These are phyloP conservation scores for Alectura lathami DNA, from an alignment of 2,113 vertebrate genomes.

Conservation along the genomic window DNA sequence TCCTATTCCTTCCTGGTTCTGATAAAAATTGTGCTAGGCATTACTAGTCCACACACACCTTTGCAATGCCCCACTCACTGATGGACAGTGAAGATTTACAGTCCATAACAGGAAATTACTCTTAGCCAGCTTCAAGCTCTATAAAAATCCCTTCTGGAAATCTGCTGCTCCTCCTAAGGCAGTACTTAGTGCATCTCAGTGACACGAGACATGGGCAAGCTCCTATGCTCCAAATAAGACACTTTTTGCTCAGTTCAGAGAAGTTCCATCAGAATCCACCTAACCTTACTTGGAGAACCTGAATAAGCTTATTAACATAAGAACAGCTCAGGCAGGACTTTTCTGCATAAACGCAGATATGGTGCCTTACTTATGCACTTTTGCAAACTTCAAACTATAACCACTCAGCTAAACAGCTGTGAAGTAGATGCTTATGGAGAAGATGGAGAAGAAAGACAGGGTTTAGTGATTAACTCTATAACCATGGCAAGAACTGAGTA, in stretches of 20 bases:
- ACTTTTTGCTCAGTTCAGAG: neutral
- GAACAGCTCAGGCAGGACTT: neutral
- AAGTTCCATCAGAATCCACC: neutral
- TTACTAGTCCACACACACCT: neutral
- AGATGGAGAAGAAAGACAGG: neutral
- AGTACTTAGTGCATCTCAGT: neutral
- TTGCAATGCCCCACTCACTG: neutral
- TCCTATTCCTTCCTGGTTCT: neutral
- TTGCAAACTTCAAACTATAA: constrained; percentile 3
- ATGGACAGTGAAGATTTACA: neutral
- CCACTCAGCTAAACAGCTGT: neutral
- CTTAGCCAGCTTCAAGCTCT: neutral
- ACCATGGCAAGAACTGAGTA: neutral
- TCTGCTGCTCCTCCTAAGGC: neutral
- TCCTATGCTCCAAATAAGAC: neutral
- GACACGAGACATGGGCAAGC: neutral
- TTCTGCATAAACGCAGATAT: neutral
- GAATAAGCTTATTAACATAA: constrained; percentile 37
- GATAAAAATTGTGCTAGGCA: neutral
- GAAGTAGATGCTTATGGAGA: neutral
- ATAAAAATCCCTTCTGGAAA: neutral
- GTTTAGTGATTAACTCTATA: constrained; percentile 10
- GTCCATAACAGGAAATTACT: neutral
- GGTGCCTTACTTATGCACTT: neutral
- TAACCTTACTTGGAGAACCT: neutral